Base-by-base conservation (phyloP, 2,797 vertebrate species). In the Poeciliopsis paucimaculata region DNA sequence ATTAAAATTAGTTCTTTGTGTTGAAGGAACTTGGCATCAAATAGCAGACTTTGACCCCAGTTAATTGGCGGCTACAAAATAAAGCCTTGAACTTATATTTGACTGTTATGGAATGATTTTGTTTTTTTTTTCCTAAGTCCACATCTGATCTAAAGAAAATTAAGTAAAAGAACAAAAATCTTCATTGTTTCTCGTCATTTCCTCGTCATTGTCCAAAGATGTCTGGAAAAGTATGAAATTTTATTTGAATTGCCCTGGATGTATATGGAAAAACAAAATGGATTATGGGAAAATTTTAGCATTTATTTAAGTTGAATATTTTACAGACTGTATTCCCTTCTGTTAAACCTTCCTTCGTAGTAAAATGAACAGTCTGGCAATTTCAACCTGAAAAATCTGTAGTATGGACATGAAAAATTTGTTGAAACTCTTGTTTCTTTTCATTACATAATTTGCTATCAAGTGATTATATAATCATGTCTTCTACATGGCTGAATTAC, bases 1-100 rank as follows among this genome's bases (percentile, higher is more conserved):
- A 64, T 76, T 64, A 64, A 47, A 53, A 53, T 55, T 13, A 26
- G 46, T 36, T 73, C 36, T 73, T 36, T 73, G 34, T 73, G 18
- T 23, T 73, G 28, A 51, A 51, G 16, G 20, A 51, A 51, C 64
- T 68, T 68, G 23, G 64, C 36, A 12, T 68, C 39, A 68, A 39
- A 68, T 39, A 68, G 36, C 36, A 68, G 64, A 5, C 18, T 51
- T 51, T 73, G 46, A 51, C 72, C 72, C 31, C 46, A 39, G 31
- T 73, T 36, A 51, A 72, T 41, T 43, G 23, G 64, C 2, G 0
- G 15, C 45, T 72, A 18, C 9, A 31, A 72, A 47, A 18, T 46
- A 72, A 45, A 15, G 28, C 20, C 1, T 49, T 72, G 28, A 47
- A 47, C 23, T 41, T 2, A 68, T 13, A 26, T 68, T 68, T 68